Conservation (phyloP, 2,113 vertebrate genomes). For the Actenoides lindsayi region DNA sequence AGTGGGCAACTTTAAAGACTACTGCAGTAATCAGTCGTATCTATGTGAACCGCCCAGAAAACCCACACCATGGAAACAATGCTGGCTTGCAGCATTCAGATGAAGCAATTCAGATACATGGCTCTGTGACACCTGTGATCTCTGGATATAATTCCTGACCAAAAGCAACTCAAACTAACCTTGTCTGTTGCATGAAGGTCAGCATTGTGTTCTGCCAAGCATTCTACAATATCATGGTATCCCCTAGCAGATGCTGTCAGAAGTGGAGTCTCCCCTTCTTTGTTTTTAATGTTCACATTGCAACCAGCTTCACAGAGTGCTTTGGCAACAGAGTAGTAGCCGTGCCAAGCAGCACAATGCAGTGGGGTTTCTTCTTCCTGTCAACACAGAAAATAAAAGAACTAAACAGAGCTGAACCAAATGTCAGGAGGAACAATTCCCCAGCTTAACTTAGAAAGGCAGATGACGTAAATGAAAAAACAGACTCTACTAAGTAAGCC, state of each 20-base stretch:
- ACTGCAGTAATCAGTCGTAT: not conserved
- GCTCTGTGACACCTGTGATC: not conserved
- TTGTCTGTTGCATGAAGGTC: conserved; percentile 90
- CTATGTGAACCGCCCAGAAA: not conserved
- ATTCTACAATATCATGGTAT: conserved; percentile 94
- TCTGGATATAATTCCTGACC: not conserved
- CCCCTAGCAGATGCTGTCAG: conserved; percentile 93
- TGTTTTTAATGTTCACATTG: conserved; percentile 87
- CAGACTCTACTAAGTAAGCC: not conserved
- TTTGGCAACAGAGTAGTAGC: conserved; percentile 89
- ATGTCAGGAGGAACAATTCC: not conserved
- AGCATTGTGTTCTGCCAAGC: conserved; percentile 87
- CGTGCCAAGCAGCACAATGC: conserved; percentile 97
- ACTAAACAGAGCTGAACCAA: not conserved
- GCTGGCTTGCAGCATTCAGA: not conserved
- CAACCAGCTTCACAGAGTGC: conserved; percentile 88
- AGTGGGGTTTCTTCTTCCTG: conserved; percentile 96
- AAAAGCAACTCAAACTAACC: conserved; percentile 69
- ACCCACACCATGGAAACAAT: not conserved
- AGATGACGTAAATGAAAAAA: not conserved
- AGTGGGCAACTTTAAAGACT: not conserved
- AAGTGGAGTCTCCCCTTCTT: conserved; percentile 91
- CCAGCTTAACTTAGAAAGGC: not conserved
- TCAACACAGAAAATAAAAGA: not conserved
- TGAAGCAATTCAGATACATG: not conserved